These are phyloP conservation scores for Thripadectes ignobilis DNA, from an alignment of 2,797 vertebrate species.

Conservation along the genomic window DNA sequence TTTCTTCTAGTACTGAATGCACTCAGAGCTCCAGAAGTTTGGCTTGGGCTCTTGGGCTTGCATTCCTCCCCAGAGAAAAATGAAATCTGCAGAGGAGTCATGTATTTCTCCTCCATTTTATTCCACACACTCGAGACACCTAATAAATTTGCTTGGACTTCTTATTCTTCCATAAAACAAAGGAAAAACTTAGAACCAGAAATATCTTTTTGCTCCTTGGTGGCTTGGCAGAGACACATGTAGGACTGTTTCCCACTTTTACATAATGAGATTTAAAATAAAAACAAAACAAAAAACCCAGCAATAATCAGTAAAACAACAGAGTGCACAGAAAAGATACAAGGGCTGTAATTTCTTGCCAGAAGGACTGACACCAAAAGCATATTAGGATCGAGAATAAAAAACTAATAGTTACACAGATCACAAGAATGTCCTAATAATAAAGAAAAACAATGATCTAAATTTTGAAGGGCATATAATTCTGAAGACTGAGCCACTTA, in stretches of 20 bases:
- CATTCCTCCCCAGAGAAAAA: constrained; percentile 30
- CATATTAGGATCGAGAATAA: not conserved
- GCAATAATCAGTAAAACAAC: not conserved
- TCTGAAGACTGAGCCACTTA: not conserved
- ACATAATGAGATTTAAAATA: not conserved
- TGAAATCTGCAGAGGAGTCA: constrained; percentile 3
- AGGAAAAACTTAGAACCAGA: constrained; percentile 13
- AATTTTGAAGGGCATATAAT: not conserved
- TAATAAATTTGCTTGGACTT: constrained; percentile 27
- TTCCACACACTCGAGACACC: not conserved
- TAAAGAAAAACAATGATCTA: not conserved
- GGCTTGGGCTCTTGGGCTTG: constrained; percentile 35
- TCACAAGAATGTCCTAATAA: not conserved
- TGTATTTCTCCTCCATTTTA: constrained; percentile 29
- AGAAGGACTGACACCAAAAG: not conserved
- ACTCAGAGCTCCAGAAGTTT: constrained; percentile 22
- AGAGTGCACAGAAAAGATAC: not conserved
- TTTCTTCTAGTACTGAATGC: not conserved
- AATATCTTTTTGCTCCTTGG: not conserved
- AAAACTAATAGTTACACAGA: not conserved
- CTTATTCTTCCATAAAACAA: constrained; percentile 37
- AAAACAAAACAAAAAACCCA: not conserved
- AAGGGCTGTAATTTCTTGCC: not conserved
- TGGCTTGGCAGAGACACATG: not conserved
- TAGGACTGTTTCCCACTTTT: not conserved